Base-by-base conservation (phyloP, 2,113 vertebrate genomes). In the Acanthisitta chloris region DNA sequence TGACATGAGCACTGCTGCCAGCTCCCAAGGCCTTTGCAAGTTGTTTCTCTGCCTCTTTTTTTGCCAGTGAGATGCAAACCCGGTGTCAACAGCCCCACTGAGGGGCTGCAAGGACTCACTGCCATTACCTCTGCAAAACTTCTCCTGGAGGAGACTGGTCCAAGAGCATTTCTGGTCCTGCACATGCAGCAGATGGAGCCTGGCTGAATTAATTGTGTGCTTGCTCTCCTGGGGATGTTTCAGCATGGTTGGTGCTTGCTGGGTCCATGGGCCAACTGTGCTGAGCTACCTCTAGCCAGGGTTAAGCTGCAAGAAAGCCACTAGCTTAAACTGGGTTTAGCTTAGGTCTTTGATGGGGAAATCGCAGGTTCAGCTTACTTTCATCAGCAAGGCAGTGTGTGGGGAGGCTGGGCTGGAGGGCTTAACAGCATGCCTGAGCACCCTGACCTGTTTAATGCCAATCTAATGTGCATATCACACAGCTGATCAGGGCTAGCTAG, bases 11-110 rank as follows among this genome's bases (percentile, higher is more conserved):
- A 28, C 7, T 26, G 40, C 66, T 59, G 18, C 34, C 72, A 61
- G 18, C 45, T 59, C 26, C n/a, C 6, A 4, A 8, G 2, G 8
- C 58, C 31, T 74, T 36, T 43, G 7, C 70, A 69, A 59, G n/a
- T 45, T 40, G 45, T 45, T 79, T 55, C 45, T 65, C 38, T 86
- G 21, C 21, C 14, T 43, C 17, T 86, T 64, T 43, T 45, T 54
- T 38, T 52, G 31, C 43, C 52, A 29, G 15, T 29, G 65, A 81
- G n/a, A 14, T 61, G 16, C n/a, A 29, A 69, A 55, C 45, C 26
- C 34, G 67, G 7, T 7, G 3, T 48, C 38, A 51, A 31, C 4
- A 1, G 38, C 34, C 28, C 49, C 0, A 0, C n/a, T 13, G 49
- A 42, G 25, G 29, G 28, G 11, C 48, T 0, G 0, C 24, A 38